Conservation (phyloP, 2,888 invertebrate genomes). For the Eupithecia tripunctaria region DNA sequence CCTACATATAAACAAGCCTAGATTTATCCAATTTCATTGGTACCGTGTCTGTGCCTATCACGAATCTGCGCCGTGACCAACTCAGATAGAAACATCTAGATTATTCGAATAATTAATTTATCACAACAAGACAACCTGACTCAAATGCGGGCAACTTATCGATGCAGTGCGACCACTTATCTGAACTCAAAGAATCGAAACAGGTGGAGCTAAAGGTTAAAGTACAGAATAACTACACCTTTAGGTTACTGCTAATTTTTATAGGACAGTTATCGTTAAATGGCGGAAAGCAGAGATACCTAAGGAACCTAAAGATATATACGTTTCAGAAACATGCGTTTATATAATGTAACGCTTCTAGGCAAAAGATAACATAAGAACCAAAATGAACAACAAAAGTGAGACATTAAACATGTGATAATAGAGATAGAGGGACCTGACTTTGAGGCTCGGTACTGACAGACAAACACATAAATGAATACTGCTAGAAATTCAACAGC, state of each 20-base stretch:
- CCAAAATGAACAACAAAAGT: neutral
- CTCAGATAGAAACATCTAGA: conserved; percentile 14
- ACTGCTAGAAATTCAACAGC: no score
- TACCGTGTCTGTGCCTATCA: conserved; percentile 2
- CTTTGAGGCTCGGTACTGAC: neutral
- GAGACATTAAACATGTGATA: neutral
- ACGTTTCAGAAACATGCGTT: conserved; percentile 7
- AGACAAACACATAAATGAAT: no score
- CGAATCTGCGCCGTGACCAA: conserved; percentile 14
- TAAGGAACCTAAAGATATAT: neutral
- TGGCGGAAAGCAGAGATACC: neutral
- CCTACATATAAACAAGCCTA: neutral
- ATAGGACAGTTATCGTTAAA: neutral
- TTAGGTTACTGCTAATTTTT: neutral
- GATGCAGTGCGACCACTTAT: conserved; percentile 9
- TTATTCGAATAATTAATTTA: conserved; percentile 20
- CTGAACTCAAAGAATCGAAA: conserved; percentile 2
- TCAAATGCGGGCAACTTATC: conserved; percentile 17
- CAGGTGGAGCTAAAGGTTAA: conserved; percentile 7
- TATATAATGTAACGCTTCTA: neutral
- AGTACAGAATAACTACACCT: neutral
- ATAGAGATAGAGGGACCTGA: neutral
- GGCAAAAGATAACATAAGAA: neutral
- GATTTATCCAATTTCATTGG: conserved; percentile 5
- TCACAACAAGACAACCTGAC: conserved; percentile 21